Conservation (phyloP, 2,113 vertebrate genomes). For the Mormyrus lacerda region DNA sequence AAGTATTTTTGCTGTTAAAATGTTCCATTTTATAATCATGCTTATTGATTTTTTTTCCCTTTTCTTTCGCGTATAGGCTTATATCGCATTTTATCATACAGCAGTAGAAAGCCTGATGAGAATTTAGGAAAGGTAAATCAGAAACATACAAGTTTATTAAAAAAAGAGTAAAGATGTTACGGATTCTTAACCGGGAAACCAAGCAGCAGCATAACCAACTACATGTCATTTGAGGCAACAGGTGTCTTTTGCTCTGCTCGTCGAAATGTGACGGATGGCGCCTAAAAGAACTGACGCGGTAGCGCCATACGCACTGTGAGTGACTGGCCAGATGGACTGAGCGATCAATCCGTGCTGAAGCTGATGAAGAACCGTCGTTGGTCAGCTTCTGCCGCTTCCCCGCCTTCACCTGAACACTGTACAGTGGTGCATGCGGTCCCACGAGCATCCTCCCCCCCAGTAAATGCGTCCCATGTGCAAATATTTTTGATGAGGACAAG, state of each 20-base stretch:
- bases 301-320: slow-evolving; percentile 37
- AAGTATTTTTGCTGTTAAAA: slow-evolving; percentile 20
- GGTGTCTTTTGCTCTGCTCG: slow-evolving; percentile 50
- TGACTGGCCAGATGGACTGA: slow-evolving; percentile 58
- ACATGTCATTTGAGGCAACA: slow-evolving; percentile 49
- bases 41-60: slow-evolving; percentile 66
- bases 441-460: background rate
- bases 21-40: slow-evolving; percentile 81
- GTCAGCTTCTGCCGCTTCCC: background rate
- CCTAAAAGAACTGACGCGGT: slow-evolving; percentile 25
- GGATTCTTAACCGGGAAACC: background rate
- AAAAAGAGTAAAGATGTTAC: background rate
- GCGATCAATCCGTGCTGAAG: background rate
- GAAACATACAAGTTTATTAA: background rate
- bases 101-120: background rate
- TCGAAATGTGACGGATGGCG: background rate
- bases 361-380: background rate
- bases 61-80: slow-evolving; percentile 58
- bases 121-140: background rate
- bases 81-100: slow-evolving; percentile 41
- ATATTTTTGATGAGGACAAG: background rate
- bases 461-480: background rate
- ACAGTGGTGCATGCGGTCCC: background rate
- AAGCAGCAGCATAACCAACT: slow-evolving; percentile 36
- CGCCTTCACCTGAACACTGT: background rate